Evolutionary conservation across 2,113 vertebrate species (phyloP).

Genomic region (Vulpes ferrilata): DNA sequence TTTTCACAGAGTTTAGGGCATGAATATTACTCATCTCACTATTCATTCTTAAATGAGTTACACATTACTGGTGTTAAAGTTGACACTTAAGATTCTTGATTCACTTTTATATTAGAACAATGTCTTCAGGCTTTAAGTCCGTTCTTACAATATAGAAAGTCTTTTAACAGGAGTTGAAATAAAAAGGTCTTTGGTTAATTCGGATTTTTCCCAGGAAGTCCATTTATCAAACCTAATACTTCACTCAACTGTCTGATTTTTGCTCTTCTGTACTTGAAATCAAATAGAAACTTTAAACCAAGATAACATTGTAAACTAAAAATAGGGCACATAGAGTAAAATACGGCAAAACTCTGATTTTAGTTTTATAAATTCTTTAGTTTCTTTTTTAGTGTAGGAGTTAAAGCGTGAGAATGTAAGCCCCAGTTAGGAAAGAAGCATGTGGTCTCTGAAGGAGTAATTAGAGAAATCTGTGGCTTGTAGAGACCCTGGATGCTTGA

Average conservation of each 20-base stretch:
- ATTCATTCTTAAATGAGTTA: not conserved
- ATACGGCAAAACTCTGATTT: not conserved
- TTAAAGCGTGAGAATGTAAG: not conserved
- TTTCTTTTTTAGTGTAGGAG: not conserved
- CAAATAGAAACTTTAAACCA: not conserved
- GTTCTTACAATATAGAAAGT: not conserved
- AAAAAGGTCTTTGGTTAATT: conserved; percentile 2
- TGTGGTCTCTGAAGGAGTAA: not conserved
- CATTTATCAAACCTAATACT: not conserved
- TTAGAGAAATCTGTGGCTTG: not conserved
- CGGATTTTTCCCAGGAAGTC: not conserved
- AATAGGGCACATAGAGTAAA: not conserved
- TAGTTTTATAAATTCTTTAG: not conserved
- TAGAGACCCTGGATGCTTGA: not conserved
- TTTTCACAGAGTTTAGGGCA: not conserved
- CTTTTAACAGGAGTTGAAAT: conserved; percentile 2
- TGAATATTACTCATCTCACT: not conserved
- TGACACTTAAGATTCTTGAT: not conserved
- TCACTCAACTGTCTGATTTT: not conserved
- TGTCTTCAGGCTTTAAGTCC: not conserved
- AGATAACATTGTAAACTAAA: not conserved
- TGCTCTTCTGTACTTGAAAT: conserved; percentile 22
- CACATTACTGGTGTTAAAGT: not conserved
- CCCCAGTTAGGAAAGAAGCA: not conserved
- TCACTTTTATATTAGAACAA: not conserved